A percentile compares a stretch with the other conserved stretches of the same genome.
Conservation (phyloP, 2,888 invertebrate genomes). For the Cybosia mesomella region DNA sequence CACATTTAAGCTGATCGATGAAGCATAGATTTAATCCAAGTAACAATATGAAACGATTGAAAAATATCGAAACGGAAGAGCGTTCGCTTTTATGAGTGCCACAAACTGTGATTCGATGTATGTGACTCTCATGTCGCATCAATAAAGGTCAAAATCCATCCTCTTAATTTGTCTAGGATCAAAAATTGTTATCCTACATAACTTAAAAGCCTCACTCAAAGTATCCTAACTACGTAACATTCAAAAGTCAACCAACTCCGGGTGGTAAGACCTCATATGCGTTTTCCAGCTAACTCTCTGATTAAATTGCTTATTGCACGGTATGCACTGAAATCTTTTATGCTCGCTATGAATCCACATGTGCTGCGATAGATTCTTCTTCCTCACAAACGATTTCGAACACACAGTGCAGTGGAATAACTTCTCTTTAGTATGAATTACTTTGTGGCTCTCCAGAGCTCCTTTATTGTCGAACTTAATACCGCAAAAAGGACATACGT, state of each 20-base stretch:
- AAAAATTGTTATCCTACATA: not conserved
- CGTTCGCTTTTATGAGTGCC: not conserved
- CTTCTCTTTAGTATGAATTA: constrained; percentile 77
- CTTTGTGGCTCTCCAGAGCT: constrained; percentile 72
- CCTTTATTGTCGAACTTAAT: constrained; percentile 65
- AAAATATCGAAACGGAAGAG: not conserved
- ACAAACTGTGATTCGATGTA: no score
- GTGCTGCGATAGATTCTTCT: constrained; percentile 66
- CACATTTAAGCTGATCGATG: no score
- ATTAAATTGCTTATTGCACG: constrained; percentile 64
- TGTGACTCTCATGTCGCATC: no score
- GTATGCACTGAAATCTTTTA: constrained; percentile 64
- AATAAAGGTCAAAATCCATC: not conserved
- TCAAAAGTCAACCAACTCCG: constrained; percentile 62
- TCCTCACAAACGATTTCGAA: constrained; percentile 68
- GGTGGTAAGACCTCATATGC: constrained; percentile 71
- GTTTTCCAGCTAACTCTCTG: constrained; percentile 64
- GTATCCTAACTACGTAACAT: constrained; percentile 5
- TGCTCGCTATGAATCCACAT: constrained; percentile 71
- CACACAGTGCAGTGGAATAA: constrained; percentile 78
- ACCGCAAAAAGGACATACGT: constrained; percentile 61
- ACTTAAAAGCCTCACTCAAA: constrained; percentile 9
- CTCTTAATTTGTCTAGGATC: not conserved
- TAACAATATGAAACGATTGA: no score
- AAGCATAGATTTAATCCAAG: no score